phyloP scores from a whole-genome alignment of 2,113 vertebrate species.

The Hippopotamus amphibius region DNA sequence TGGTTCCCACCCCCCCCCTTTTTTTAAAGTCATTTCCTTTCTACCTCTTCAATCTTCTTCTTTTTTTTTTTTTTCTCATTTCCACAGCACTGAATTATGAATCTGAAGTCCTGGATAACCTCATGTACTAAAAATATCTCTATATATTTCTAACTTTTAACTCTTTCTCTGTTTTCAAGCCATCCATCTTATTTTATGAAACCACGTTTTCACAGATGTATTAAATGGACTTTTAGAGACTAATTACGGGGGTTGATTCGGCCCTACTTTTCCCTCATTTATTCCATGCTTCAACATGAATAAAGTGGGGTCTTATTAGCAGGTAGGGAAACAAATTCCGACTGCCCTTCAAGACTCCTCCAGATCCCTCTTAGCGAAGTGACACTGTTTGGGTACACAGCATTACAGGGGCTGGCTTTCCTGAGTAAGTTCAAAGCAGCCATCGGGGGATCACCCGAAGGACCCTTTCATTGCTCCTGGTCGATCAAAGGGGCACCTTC shows the following conservation, averaged over 20 bases:
- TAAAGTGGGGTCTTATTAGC: not conserved
- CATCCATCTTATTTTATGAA: slow-evolving; percentile 72
- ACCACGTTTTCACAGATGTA: slow-evolving; percentile 74
- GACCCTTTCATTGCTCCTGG: not conserved
- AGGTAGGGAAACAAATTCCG: not conserved
- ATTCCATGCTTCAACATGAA: slow-evolving; percentile 15
- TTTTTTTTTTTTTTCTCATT: slow-evolving; percentile 77
- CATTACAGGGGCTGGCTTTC: slow-evolving; percentile 48
- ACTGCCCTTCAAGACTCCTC: slow-evolving; percentile 34
- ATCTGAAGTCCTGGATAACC: slow-evolving; percentile 81
- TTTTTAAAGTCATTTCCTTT: slow-evolving; percentile 73
- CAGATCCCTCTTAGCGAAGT: slow-evolving; percentile 41
- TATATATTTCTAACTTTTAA: slow-evolving; percentile 75
- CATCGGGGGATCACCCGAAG: not conserved
- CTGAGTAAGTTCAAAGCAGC: slow-evolving; percentile 66
- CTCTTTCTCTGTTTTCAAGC: slow-evolving; percentile 72
- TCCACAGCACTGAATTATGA: slow-evolving; percentile 86
- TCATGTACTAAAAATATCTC: slow-evolving; percentile 79
- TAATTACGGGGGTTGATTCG: not conserved
- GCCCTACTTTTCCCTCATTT: not conserved
- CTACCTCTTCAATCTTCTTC: slow-evolving; percentile 71
- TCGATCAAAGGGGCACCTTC: not conserved
- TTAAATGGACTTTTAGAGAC: slow-evolving; percentile 46
- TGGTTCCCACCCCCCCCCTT: slow-evolving; percentile 33
- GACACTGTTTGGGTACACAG: not conserved